Evolutionary conservation across 2,113 vertebrate species (phyloP), one percentile per base, ranked within the genome.

Genomic region (Saiga tatarica): DNA sequence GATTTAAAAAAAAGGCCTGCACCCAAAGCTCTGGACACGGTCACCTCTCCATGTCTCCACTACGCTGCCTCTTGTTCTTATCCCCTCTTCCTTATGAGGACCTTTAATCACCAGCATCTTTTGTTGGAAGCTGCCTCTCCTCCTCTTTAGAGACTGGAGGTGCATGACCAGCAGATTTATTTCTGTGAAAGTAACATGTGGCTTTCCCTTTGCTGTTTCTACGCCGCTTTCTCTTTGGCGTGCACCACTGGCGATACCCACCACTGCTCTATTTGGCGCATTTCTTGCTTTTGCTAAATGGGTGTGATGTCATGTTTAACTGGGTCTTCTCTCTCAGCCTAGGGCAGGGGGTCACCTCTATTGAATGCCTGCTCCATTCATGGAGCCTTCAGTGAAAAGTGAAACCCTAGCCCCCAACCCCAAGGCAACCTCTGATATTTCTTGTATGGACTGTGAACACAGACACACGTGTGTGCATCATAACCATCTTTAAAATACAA

Each of bases 171-270:
- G 57, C 50, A 39, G 21, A 14, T 25, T 9, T 50, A 39, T 55
- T 39, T 86, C 25, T 64, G 21, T 13, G 7, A 11, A 87, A 25
- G 71, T 13, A 6, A 10, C 39, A 4, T 1, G 78, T 42, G 26
- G 39, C 39, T 26, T 62, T 50, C 33, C 81, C 39, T 28, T 52
- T 13, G 81, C 19, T 6, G 26, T 23, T 1, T 42, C 81, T 4
- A 9, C 0, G 15, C 21, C 4, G 64, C 55, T 60, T 50, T 16
- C 36, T 52, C 19, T 64, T 14, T n/a, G 50, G 9, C 36, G 0
- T 0, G 15, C 0, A 11, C 59, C 50, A 25, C 19, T 5, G 36
- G 74, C 0, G 6, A 21, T 1, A 2, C 2, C 30, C 26, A 14
- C 12, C 42, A 4, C 42, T 3, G n/a, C n/a, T 23, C 39, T 33